Evolutionary conservation across 1,140 invertebrate genomes (phyloP).

Genomic region (Microplitis mediator): DNA sequence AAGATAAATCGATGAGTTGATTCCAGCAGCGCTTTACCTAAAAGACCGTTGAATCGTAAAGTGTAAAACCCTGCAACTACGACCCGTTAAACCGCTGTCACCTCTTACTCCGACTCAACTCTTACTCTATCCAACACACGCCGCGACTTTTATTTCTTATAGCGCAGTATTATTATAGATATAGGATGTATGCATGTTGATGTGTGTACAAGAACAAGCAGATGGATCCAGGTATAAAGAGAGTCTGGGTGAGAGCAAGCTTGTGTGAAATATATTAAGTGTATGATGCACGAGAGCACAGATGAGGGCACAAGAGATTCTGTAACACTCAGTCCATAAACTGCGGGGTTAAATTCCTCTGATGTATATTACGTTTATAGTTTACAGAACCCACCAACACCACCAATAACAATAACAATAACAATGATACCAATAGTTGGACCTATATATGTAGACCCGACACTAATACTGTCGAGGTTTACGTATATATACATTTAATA

Average conservation of each 20-base stretch:
- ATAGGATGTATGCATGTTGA: too few species aligned
- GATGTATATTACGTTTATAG: background rate
- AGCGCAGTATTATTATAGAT: too few species aligned
- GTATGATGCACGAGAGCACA: constrained; percentile 1
- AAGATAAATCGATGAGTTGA: background rate
- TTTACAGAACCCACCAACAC: too few species aligned
- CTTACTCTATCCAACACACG: background rate
- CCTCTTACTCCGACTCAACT: background rate
- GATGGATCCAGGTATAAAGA: too few species aligned
- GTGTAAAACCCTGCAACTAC: constrained; percentile 4
- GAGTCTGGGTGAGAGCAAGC: too few species aligned
- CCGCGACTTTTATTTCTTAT: too few species aligned
- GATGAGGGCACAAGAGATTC: constrained; percentile 12
- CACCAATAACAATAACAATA: too few species aligned
- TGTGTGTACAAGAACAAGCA: too few species aligned
- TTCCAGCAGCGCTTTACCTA: background rate
- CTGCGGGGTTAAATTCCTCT: background rate
- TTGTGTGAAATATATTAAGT: too few species aligned
- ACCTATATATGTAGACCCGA: too few species aligned
- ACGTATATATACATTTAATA: background rate
- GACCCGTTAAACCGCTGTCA: background rate
- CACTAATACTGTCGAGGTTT: too few species aligned
- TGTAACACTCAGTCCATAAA: background rate
- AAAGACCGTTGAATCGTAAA: constrained; percentile 6
- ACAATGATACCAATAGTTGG: too few species aligned